Evolutionary conservation across 2,888 invertebrate genomes (phyloP), one percentile per base, ranked within the genome.

Genomic region (Baronia brevicornis): DNA sequence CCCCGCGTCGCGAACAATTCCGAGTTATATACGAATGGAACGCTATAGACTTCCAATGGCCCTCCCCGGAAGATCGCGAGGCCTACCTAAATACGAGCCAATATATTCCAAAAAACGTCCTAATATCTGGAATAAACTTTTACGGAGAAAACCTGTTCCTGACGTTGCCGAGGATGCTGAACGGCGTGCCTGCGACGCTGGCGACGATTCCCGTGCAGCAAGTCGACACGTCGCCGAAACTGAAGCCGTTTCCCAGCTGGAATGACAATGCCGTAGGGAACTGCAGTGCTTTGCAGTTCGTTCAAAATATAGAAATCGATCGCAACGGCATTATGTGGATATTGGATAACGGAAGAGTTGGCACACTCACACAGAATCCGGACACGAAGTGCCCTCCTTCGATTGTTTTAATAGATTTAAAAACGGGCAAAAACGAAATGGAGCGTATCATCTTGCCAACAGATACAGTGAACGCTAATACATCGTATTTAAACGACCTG

Each of bases 251-350:
- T 62, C 92, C 92, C 38, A 89, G 84, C 41, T 92, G 92, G 92
- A 85, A 78, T 10, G 87, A 88, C 77, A 92, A 92, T 56, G 66
- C 70, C 8, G 39, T 89, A 24, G 90, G 89, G 0, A 87, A 92
- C 54, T 92, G 92, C 64, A 65, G 73, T 7, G 87, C 90, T 1
- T 74, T 93, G 38, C 92, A 93, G 60, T 90, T 89, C 54, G 91
- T 92, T 11, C 91, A 92, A 62, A 90, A 90, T 47, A 77, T 92
- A 44, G 92, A 92, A 58, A 88, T 92, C 25, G 92, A 93, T 62
- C 85, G 86, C 2, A 85, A 85, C 39, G 91, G 91, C 2, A 69
- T 89, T 5, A 87, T 92, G 85, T 91, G 90, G 86, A 86, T 88
- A 15, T 80, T 91, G 27, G 91, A 91, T 44, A 88, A 89, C 28